phyloP scores from a whole-genome alignment of 2,797 vertebrate species.

The Odontamblyopus lacepedii region DNA sequence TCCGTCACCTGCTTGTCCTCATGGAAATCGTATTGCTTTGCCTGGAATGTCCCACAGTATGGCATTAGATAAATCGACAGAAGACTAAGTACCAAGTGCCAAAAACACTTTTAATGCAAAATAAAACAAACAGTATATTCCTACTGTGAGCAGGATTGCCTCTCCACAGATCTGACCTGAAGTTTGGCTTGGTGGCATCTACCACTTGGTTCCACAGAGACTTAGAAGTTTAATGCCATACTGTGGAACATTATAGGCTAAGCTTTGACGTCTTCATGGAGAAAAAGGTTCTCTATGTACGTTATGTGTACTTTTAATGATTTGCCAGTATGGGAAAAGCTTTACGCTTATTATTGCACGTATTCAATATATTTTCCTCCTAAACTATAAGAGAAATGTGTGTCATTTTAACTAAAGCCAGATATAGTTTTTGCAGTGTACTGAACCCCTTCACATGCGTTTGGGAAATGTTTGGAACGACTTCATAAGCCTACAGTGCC shows the following conservation, averaged over 20 bases:
- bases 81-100: no score
- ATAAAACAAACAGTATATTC: no score
- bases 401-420: background rate
- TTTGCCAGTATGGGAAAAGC: background rate
- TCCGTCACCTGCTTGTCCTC: no score
- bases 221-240: background rate
- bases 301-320: background rate
- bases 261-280: background rate
- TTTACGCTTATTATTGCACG: background rate
- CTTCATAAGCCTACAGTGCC: slow-evolving; percentile 17
- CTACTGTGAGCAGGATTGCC: no score
- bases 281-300: background rate
- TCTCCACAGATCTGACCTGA: no score
- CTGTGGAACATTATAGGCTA: background rate
- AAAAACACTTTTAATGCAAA: no score
- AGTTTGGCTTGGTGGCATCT: no score
- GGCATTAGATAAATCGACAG: no score
- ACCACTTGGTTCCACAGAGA: background rate
- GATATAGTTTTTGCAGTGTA: background rate
- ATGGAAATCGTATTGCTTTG: no score
- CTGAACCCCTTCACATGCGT: slow-evolving; percentile 11
- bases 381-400: no score
- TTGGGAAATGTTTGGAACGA: slow-evolving; percentile 32
- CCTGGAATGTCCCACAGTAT: no score
- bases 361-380: background rate